Conservation (phyloP, 2,113 vertebrate species). For the Muscicapa adusta region DNA sequence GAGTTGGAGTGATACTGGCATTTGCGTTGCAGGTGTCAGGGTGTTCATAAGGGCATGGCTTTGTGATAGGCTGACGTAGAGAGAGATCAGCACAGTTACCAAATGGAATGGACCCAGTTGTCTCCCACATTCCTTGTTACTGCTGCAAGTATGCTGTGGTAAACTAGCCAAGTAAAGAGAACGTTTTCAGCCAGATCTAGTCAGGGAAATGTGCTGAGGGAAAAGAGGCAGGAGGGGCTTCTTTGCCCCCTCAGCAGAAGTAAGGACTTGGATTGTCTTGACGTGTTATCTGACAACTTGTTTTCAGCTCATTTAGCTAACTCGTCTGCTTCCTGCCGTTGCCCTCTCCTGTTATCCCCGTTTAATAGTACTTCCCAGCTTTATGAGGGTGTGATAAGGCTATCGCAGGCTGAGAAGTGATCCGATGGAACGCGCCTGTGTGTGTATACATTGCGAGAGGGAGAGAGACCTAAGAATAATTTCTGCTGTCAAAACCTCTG, state of each 20-base stretch:
- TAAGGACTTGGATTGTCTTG: background rate
- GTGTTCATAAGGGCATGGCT: background rate
- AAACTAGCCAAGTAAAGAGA: background rate
- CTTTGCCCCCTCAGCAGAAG: background rate
- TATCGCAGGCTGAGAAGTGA: background rate
- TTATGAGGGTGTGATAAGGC: background rate
- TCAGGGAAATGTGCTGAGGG: background rate
- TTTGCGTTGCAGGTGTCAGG: background rate
- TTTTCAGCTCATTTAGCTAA: background rate
- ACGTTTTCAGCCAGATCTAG: background rate
- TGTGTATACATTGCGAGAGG: background rate
- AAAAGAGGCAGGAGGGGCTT: background rate
- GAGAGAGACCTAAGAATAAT: background rate
- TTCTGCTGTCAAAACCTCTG: background rate
- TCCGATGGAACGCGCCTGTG: background rate
- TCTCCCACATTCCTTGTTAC: background rate
- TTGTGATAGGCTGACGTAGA: background rate
- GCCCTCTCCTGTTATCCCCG: background rate
- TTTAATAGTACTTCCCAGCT: slow-evolving; percentile 20
- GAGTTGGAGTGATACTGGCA: background rate
- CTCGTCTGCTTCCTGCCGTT: background rate
- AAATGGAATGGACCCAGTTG: background rate
- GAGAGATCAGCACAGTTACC: background rate
- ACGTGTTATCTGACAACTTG: background rate
- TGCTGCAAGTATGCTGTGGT: background rate